phyloP scores from a whole-genome alignment of 2,797 vertebrate species.

The Scyliorhinus canicula region DNA sequence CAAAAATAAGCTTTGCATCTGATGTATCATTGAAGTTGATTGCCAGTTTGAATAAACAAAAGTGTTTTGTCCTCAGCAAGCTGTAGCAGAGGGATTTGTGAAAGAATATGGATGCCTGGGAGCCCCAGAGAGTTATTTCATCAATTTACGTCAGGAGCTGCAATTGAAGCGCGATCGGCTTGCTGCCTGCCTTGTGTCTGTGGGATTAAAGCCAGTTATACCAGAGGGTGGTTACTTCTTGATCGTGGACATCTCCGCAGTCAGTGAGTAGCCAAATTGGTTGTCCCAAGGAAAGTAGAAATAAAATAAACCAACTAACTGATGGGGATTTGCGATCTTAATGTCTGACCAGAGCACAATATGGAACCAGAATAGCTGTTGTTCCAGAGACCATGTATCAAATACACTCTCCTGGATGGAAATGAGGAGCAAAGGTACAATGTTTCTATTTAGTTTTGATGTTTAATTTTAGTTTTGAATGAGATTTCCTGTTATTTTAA shows the following conservation, averaged over 20 bases:
- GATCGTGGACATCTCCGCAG: constrained; percentile 73
- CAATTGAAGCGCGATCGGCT: constrained; percentile 67
- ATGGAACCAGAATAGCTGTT: not conserved
- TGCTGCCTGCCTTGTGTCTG: constrained; percentile 60
- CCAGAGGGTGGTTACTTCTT: constrained; percentile 88
- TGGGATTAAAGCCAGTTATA: constrained; percentile 73
- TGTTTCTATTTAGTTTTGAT: not conserved
- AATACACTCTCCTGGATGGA: not conserved
- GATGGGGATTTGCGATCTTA: not conserved
- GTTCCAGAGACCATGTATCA: not conserved
- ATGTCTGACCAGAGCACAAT: not conserved
- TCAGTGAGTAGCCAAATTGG: constrained; percentile 67
- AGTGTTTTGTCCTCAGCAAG: constrained; percentile 62
- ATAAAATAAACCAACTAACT: not conserved
- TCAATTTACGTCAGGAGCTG: constrained; percentile 63
- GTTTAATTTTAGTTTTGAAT: not conserved
- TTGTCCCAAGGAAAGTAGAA: not conserved
- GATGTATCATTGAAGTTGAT: not conserved
- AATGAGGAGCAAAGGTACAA: not conserved
- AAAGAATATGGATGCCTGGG: constrained; percentile 65
- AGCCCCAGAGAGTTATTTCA: constrained; percentile 79
- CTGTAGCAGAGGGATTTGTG: constrained; percentile 72
- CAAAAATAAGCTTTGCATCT: not conserved
- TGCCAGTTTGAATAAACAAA: not conserved
- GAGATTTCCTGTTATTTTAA: not conserved